phyloP scores from a whole-genome alignment of 2,113 vertebrate genomes.

The Echinops telfairi region DNA sequence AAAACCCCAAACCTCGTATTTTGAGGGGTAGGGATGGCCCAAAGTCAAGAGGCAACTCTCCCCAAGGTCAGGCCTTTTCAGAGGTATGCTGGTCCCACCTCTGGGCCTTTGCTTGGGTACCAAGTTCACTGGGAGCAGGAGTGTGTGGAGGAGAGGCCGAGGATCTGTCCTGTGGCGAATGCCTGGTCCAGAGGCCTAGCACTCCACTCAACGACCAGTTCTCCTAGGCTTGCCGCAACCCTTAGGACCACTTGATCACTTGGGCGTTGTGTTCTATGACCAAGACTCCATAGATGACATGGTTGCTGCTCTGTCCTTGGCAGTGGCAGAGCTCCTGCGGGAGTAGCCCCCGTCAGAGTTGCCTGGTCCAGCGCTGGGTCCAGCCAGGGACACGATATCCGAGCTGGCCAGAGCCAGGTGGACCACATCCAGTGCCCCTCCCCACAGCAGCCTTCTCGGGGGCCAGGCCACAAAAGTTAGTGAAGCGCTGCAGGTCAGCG shows the following conservation, averaged over 20 bases:
- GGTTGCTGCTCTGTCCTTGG: conserved; percentile 87
- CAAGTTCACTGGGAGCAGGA: conserved; percentile 12
- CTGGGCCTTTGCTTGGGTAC: neutral
- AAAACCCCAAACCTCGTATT: neutral
- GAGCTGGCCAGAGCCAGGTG: conserved; percentile 94
- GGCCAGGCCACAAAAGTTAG: conserved; percentile 97
- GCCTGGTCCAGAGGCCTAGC: conserved; percentile 34
- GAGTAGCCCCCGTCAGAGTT: conserved; percentile 91
- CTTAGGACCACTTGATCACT: conserved; percentile 98
- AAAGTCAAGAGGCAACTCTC: conserved; percentile 8
- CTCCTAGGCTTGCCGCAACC: conserved; percentile 92
- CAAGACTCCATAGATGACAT: conserved; percentile 94
- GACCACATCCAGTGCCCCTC: conserved; percentile 90
- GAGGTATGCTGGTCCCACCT: neutral
- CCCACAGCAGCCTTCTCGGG: conserved; percentile 88
- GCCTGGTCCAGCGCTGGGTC: conserved; percentile 94
- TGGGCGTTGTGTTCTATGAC: conserved; percentile 96
- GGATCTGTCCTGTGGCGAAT: neutral
- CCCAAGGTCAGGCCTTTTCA: conserved; percentile 31
- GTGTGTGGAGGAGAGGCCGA: neutral
- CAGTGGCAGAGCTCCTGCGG: conserved; percentile 80
- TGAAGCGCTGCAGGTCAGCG: conserved; percentile 96
- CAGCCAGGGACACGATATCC: conserved; percentile 94
- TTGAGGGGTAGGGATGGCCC: neutral
- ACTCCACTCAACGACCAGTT: conserved; percentile 64